Percentiles rank a stretch among this genome's conserved stretches.
These are phyloP conservation scores for Halcyon senegalensis DNA, from an alignment of 2,113 vertebrate genomes.

Conservation along the genomic window DNA sequence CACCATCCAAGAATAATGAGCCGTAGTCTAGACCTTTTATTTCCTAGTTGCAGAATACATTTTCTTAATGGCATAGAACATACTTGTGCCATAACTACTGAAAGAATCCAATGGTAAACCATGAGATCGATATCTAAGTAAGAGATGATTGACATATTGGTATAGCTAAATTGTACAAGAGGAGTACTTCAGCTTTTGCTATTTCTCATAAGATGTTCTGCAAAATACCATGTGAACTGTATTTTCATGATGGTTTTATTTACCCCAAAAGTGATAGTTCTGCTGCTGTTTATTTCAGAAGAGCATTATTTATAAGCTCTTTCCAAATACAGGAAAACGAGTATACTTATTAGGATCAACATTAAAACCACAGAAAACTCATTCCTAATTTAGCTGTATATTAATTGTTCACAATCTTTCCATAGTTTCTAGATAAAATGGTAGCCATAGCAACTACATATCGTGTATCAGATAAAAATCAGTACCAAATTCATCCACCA, in stretches of 20 bases:
- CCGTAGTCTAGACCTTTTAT: background rate
- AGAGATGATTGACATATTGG: background rate
- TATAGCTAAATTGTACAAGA: background rate
- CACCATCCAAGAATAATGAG: background rate
- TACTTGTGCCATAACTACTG: background rate
- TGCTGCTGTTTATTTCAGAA: background rate
- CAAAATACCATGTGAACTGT: background rate
- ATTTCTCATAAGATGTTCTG: background rate
- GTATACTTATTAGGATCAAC: background rate
- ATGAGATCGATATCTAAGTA: background rate
- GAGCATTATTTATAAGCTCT: background rate
- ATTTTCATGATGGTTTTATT: background rate
- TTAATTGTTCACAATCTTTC: background rate
- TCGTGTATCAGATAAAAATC: background rate
- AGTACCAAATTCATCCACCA: background rate
- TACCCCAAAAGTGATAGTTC: background rate
- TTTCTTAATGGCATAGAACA: background rate
- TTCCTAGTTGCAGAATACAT: background rate
- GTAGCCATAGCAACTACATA: background rate
- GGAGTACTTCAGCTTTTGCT: background rate
- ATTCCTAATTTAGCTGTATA: slow-evolving; percentile 6
- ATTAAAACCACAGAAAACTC: background rate
- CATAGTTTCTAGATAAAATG: background rate
- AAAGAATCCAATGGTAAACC: background rate
- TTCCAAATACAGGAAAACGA: background rate